A percentile compares a stretch with the other conserved stretches of the same genome.
phyloP scores from a whole-genome alignment of 2,888 invertebrate species.

The Amphipoea lucens region DNA sequence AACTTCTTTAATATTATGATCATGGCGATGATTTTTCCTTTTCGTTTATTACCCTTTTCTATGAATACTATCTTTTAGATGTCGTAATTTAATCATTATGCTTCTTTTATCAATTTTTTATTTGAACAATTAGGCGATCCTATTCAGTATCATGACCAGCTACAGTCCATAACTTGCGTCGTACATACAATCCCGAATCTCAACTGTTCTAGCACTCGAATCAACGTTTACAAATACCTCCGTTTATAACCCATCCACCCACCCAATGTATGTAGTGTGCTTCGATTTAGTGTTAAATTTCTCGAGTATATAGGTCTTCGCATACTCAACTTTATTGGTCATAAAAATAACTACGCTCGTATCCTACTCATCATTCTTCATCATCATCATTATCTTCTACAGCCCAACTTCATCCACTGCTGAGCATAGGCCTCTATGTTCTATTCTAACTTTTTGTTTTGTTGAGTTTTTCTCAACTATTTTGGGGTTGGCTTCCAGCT shows the following conservation, averaged over 20 bases:
- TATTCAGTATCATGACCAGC: neutral
- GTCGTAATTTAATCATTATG: neutral
- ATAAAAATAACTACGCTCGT: neutral
- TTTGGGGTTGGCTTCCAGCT: too few species aligned
- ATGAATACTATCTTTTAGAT: neutral
- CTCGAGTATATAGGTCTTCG: neutral
- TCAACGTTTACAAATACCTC: conserved; percentile 52
- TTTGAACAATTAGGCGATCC: neutral
- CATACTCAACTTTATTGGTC: neutral
- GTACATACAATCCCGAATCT: conserved; percentile 8
- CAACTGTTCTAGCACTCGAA: conserved; percentile 24
- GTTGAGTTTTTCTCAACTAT: too few species aligned
- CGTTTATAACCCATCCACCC: conserved; percentile 59
- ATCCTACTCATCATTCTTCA: neutral
- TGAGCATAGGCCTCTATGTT: neutral
- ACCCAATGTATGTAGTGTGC: neutral
- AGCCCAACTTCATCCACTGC: neutral
- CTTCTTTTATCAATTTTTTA: neutral
- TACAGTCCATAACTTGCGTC: conserved; percentile 32
- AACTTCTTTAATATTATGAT: neutral
- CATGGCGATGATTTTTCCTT: neutral
- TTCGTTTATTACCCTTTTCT: neutral
- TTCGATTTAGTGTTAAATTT: neutral
- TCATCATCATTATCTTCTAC: neutral
- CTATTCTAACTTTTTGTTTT: neutral